Evolutionary conservation across 2,797 vertebrate genomes (phyloP).

Genomic region (Chelon labrosus): DNA sequence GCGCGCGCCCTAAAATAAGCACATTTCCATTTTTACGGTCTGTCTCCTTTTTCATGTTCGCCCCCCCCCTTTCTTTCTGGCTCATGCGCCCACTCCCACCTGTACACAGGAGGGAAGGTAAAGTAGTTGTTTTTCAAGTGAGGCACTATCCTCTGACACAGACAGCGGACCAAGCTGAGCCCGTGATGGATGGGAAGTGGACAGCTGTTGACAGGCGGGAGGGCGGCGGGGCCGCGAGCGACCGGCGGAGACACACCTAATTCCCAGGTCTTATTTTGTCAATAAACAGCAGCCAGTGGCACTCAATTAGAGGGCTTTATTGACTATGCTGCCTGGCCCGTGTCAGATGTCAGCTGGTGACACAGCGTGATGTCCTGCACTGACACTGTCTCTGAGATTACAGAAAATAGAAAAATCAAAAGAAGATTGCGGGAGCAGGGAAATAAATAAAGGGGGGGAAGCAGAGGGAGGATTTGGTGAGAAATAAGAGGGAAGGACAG

Average conservation of each 20-base stretch:
- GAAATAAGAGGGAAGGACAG: conserved; percentile 20
- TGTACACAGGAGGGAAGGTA: conserved; percentile 26
- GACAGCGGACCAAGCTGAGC: conserved; percentile 47
- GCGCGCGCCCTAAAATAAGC: conserved; percentile 23
- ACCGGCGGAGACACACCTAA: conserved; percentile 73
- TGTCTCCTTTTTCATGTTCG: conserved; percentile 31
- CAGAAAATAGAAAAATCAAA: conserved; percentile 77
- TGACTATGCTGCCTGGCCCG: conserved; percentile 77
- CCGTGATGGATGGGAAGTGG: conserved; percentile 77
- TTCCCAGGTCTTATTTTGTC: conserved; percentile 85
- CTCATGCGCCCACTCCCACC: conserved; percentile 19
- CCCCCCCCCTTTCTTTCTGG: conserved; percentile 11
- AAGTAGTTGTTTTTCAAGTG: conserved; percentile 51
- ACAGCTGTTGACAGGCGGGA: conserved; percentile 69
- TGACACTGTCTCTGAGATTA: conserved; percentile 73
- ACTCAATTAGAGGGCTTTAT: conserved; percentile 85
- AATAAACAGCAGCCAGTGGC: conserved; percentile 84
- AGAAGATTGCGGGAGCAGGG: conserved; percentile 43
- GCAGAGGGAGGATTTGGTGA: conserved; percentile 21
- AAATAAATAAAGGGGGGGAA: conserved; percentile 48
- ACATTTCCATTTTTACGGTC: conserved; percentile 40
- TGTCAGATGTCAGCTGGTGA: conserved; percentile 80
- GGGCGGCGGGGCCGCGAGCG: conserved; percentile 39
- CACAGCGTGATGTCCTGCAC: conserved; percentile 60
- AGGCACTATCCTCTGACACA: conserved; percentile 56